Conservation (phyloP, 2,113 vertebrate species). For the Zosterops hypoxanthus region DNA sequence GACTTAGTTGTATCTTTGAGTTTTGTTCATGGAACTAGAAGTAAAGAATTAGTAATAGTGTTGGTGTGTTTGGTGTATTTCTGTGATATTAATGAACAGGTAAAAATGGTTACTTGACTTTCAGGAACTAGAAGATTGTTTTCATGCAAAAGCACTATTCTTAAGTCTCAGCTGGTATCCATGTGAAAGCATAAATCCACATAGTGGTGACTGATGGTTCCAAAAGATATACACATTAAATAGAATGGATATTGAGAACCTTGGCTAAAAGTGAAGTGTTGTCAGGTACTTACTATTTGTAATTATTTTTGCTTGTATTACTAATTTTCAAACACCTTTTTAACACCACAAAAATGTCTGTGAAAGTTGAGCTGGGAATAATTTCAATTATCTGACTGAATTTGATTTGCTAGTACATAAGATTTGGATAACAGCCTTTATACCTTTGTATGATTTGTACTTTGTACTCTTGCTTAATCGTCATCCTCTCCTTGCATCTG, state of each 20-base stretch:
- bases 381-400: background rate
- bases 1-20: background rate
- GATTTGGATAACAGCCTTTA: background rate
- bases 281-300: background rate
- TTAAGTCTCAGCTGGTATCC: background rate
- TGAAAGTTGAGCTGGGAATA: background rate
- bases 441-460: background rate
- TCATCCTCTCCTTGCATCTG: background rate
- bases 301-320: background rate
- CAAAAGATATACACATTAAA: background rate
- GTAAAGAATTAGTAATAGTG: background rate
- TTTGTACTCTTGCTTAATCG: background rate
- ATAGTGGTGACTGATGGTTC: background rate
- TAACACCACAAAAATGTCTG: background rate
- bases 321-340: constrained; percentile 2
- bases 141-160: background rate
- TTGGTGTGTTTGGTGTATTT: background rate
- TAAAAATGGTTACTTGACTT: background rate
- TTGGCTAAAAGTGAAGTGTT: background rate
- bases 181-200: background rate
- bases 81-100: background rate
- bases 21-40: background rate
- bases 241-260: background rate
- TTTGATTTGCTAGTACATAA: background rate
- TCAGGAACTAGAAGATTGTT: background rate